Conservation (phyloP, 2,797 vertebrate species). For the Pseudochirops cupreus region DNA sequence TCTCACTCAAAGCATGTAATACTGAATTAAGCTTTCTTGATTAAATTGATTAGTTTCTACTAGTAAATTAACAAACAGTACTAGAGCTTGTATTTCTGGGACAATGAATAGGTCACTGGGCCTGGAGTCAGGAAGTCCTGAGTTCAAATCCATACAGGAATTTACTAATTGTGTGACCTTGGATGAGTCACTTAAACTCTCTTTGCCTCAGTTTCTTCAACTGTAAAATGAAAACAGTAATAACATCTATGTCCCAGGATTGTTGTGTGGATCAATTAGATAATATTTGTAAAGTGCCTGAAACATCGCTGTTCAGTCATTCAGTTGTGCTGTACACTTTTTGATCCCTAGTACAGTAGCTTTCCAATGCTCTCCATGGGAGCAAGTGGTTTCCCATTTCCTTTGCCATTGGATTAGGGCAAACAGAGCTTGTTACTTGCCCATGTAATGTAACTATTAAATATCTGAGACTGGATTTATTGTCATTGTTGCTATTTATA, state of each 20-base stretch:
- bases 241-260: background rate
- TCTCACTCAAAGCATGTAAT: background rate
- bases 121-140: background rate
- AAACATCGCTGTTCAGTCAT: background rate
- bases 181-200: background rate
- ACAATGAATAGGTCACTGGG: background rate
- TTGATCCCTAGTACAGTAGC: background rate
- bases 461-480: background rate
- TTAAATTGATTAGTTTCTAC: background rate
- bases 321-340: background rate
- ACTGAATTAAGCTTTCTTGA: background rate
- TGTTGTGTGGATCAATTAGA: background rate
- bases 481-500: background rate
- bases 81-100: background rate
- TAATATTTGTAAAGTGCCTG: background rate
- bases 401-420: background rate
- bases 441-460: background rate
- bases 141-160: background rate
- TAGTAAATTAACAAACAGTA: background rate
- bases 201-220: background rate
- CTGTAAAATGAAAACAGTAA: background rate
- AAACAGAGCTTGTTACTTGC: background rate
- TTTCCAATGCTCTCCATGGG: background rate
- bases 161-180: background rate
- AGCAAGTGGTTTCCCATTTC: background rate